Evolutionary conservation across 2,797 vertebrate species (phyloP).

Genomic region (Gambusia yucatana): DNA sequence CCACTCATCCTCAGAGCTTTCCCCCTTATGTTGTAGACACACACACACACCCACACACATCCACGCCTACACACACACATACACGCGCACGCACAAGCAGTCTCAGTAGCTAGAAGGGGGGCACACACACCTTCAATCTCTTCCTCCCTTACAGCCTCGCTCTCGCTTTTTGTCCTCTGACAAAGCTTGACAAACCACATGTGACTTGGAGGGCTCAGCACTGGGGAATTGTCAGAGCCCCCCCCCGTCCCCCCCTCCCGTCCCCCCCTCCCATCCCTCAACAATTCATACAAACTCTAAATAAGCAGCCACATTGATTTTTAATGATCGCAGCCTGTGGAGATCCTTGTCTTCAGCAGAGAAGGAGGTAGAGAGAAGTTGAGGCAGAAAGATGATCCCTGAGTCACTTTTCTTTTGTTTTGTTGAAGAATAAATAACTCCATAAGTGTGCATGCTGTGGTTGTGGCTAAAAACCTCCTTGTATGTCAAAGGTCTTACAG

Average conservation of each 20-base stretch:
- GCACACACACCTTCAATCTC: slow-evolving; percentile 50
- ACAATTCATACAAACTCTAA: slow-evolving; percentile 80
- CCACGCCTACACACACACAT: slow-evolving; percentile 26
- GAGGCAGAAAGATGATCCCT: not conserved
- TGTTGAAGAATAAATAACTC: not conserved
- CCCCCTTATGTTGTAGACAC: slow-evolving; percentile 40
- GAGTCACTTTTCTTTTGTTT: not conserved
- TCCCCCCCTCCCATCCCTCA: slow-evolving; percentile 17
- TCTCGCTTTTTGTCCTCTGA: slow-evolving; percentile 88
- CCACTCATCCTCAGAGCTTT: slow-evolving; percentile 66
- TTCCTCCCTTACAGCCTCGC: slow-evolving; percentile 37
- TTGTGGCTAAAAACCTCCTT: not conserved
- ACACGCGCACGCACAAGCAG: slow-evolving; percentile 26
- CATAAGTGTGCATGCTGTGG: not conserved
- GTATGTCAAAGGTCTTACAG: not conserved
- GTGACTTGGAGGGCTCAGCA: slow-evolving; percentile 93
- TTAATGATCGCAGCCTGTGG: slow-evolving; percentile 70
- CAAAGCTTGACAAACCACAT: slow-evolving; percentile 98
- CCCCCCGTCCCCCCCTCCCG: not conserved
- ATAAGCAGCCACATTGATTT: slow-evolving; percentile 83
- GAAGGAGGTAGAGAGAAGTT: slow-evolving; percentile 18
- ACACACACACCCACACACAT: slow-evolving; percentile 24
- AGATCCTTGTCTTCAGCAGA: slow-evolving; percentile 38
- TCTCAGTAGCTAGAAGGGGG: slow-evolving; percentile 7
- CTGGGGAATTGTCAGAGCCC: slow-evolving; percentile 81